Conservation (phyloP, 2,797 vertebrate genomes). For the Melanotaenia maccullochi region DNA sequence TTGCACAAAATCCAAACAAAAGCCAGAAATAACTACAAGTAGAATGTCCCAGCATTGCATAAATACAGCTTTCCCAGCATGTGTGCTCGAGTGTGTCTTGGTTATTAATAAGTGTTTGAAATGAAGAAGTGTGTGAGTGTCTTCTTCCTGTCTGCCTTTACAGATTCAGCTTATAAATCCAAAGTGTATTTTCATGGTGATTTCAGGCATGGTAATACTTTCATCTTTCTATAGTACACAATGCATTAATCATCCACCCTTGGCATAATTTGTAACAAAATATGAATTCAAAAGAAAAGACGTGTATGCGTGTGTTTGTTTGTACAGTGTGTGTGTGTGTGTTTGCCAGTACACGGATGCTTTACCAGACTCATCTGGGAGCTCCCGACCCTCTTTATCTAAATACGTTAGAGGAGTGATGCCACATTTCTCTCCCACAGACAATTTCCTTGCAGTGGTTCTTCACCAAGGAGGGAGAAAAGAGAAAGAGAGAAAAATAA, state of each 20-base stretch:
- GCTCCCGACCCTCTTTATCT: slow-evolving; percentile 19
- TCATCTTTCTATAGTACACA: slow-evolving; percentile 18
- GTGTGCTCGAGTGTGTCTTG: not conserved
- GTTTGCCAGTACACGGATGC: slow-evolving; percentile 1
- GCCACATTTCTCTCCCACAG: slow-evolving; percentile 9
- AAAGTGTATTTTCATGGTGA: slow-evolving; percentile 22
- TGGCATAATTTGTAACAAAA: slow-evolving; percentile 25
- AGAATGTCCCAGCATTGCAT: not conserved
- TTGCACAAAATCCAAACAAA: not conserved
- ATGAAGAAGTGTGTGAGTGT: not conserved
- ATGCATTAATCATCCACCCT: slow-evolving; percentile 18
- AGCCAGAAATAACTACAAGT: not conserved
- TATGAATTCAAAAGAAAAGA: slow-evolving; percentile 29
- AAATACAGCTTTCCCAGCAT: not conserved
- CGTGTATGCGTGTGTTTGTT: not conserved
- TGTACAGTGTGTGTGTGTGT: fast-evolving
- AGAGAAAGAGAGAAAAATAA: not conserved
- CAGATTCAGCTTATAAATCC: slow-evolving; percentile 17
- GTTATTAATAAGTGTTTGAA: slow-evolving; percentile 13
- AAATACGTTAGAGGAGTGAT: slow-evolving; percentile 6
- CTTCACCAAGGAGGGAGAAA: not conserved
- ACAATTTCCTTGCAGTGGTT: slow-evolving; percentile 32
- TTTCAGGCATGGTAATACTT: slow-evolving; percentile 24
- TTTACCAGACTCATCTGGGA: slow-evolving; percentile 27
- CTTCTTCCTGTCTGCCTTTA: not conserved